These are phyloP conservation scores for Mellilla xanthometata DNA, from an alignment of 2,888 invertebrate genomes.

Conservation along the genomic window DNA sequence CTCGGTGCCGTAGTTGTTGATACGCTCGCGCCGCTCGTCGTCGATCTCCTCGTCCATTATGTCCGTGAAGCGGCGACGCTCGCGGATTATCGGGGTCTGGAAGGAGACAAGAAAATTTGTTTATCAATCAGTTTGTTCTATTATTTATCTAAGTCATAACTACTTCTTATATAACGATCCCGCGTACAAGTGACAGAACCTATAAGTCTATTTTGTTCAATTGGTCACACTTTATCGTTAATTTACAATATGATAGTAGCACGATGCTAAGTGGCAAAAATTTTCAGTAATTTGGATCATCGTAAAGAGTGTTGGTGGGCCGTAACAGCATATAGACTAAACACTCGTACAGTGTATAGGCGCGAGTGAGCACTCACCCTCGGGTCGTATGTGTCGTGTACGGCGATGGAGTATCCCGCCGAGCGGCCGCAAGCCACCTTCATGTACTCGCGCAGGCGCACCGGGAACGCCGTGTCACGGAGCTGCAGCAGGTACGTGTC, in stretches of 20 bases:
- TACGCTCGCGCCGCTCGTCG: slow-evolving; percentile 92
- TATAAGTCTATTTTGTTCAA: too few relatives aligned
- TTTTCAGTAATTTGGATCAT: too few relatives aligned
- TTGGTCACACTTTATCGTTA: too few relatives aligned
- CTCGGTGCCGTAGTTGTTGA: slow-evolving; percentile 89
- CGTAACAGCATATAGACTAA: too few relatives aligned
- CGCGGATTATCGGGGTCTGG: slow-evolving; percentile 93
- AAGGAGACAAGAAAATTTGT: not conserved
- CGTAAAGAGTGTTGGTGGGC: too few relatives aligned
- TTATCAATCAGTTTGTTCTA: too few relatives aligned
- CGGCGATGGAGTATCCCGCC: slow-evolving; percentile 85
- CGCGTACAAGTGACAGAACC: too few relatives aligned
- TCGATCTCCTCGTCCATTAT: slow-evolving; percentile 98
- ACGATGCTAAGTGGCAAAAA: too few relatives aligned
- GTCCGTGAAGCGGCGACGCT: slow-evolving; percentile 95
- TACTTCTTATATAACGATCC: too few relatives aligned
- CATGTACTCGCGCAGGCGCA: slow-evolving; percentile 95
- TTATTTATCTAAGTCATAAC: too few relatives aligned
- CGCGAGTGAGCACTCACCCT: slow-evolving; percentile 78
- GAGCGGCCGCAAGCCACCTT: slow-evolving; percentile 93
- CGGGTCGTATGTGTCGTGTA: slow-evolving; percentile 90
- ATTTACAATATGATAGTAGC: too few relatives aligned
- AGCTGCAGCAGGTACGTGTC: slow-evolving; percentile 97
- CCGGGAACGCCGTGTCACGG: slow-evolving; percentile 97
- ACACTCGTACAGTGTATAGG: too few relatives aligned